Percentiles rank a stretch among this genome's conserved stretches.
phyloP scores from a whole-genome alignment of 2,797 vertebrate species.

The Artibeus lituratus region DNA sequence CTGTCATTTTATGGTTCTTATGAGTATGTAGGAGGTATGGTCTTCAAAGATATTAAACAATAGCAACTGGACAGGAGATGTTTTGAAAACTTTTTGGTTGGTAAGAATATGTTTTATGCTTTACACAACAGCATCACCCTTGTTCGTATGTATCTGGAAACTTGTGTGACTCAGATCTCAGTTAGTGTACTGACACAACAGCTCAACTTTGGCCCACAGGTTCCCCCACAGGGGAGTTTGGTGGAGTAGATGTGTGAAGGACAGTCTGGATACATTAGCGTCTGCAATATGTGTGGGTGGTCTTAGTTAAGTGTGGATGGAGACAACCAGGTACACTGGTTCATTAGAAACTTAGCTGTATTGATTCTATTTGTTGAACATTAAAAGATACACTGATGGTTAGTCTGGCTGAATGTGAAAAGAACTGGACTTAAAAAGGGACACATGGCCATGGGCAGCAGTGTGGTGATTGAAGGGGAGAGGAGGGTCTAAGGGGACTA shows the following conservation, averaged over 20 bases:
- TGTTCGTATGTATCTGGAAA: neutral
- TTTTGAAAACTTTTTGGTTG: neutral
- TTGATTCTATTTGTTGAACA: neutral
- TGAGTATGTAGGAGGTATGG: neutral
- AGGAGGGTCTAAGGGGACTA: no score
- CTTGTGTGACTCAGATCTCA: neutral
- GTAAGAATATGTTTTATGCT: neutral
- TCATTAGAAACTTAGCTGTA: neutral
- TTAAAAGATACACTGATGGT: neutral
- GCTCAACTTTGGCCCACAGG: neutral
- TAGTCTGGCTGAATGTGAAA: neutral
- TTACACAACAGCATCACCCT: neutral
- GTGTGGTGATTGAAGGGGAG: no score
- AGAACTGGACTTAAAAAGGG: neutral
- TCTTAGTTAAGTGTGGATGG: neutral
- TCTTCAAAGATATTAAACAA: constrained; percentile 4
- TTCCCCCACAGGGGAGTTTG: neutral
- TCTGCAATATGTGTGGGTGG: neutral
- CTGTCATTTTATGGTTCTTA: neutral
- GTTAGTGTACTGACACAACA: neutral
- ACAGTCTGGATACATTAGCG: neutral
- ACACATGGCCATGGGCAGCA: no score
- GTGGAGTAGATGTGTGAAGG: neutral
- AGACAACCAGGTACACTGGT: neutral
- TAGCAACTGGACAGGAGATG: neutral